Percentiles rank a stretch among this genome's conserved stretches.
These are phyloP conservation scores for Cephus sareptanus DNA, from an alignment of 2,888 invertebrate genomes.

Conservation along the genomic window DNA sequence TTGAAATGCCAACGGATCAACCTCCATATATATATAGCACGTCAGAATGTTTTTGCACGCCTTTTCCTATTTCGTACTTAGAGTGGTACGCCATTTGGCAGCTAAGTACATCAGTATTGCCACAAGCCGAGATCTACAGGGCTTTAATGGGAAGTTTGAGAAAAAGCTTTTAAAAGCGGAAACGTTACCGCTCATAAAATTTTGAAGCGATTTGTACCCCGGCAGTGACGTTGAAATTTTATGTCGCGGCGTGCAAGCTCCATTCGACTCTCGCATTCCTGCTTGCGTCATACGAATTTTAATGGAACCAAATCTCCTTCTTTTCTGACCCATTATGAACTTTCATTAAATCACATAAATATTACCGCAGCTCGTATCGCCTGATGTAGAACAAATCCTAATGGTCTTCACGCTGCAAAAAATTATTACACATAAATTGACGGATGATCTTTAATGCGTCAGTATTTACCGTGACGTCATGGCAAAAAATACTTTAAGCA, in stretches of 20 bases:
- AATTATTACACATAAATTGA: too few relatives aligned
- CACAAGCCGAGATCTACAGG: conserved; percentile 37
- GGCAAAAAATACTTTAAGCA: too few relatives aligned
- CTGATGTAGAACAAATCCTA: background rate
- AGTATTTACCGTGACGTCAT: background rate
- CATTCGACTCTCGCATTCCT: conserved; percentile 33
- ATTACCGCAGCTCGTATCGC: background rate
- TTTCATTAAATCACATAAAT: background rate
- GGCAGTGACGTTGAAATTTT: conserved; percentile 38
- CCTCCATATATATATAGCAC: background rate
- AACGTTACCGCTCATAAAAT: conserved; percentile 58
- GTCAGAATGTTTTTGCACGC: background rate
- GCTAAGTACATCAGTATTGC: conserved; percentile 47
- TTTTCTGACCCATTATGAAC: background rate
- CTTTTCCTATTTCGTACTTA: background rate
- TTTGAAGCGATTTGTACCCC: conserved; percentile 56
- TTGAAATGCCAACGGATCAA: background rate
- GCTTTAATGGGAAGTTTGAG: conserved; percentile 50
- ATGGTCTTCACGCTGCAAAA: background rate
- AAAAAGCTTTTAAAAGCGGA: conserved; percentile 51
- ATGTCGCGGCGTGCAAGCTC: conserved; percentile 34
- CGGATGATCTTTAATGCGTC: background rate
- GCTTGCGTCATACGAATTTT: conserved; percentile 43
- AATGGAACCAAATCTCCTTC: conserved; percentile 21
- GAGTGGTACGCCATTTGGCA: conserved; percentile 27